phyloP scores from a whole-genome alignment of 1,140 invertebrate genomes.

The Meloidogyne exigua region DNA sequence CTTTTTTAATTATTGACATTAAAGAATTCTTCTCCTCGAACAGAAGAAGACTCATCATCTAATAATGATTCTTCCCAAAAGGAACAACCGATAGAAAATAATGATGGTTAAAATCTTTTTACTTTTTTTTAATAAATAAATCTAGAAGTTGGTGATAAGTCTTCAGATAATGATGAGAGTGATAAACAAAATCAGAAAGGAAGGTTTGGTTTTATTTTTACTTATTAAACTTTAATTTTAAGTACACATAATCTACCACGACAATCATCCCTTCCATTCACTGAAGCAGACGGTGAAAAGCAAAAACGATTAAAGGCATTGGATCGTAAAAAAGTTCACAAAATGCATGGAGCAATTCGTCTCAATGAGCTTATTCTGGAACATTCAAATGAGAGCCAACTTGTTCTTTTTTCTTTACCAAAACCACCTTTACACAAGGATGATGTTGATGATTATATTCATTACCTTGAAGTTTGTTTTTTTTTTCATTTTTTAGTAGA shows the following conservation, averaged over 20 bases:
- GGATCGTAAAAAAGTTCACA: conserved; percentile 55
- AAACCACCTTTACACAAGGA: conserved; percentile 77
- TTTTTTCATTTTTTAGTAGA: conserved; percentile 10
- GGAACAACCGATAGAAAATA: neutral
- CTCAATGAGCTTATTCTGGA: conserved; percentile 95
- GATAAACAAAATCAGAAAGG: conserved; percentile 2
- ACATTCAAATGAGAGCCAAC: conserved; percentile 90
- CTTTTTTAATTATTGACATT: neutral
- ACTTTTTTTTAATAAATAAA: neutral
- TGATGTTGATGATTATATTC: conserved; percentile 54
- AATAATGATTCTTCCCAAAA: neutral
- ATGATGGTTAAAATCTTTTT: neutral
- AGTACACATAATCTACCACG: neutral
- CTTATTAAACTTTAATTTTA: neutral
- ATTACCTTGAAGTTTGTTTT: conserved; percentile 44
- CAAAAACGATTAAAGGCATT: conserved; percentile 47
- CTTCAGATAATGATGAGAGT: neutral
- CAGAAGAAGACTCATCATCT: neutral
- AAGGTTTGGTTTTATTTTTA: neutral
- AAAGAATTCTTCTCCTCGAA: neutral
- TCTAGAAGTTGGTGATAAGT: neutral
- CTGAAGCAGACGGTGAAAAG: conserved; percentile 38
- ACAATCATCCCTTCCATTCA: neutral
- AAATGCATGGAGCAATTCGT: conserved; percentile 98
- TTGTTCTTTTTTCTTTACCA: conserved; percentile 95